phyloP scores from a whole-genome alignment of 64 coral and sea anemone genomes.

The Trachythela sp. region DNA sequence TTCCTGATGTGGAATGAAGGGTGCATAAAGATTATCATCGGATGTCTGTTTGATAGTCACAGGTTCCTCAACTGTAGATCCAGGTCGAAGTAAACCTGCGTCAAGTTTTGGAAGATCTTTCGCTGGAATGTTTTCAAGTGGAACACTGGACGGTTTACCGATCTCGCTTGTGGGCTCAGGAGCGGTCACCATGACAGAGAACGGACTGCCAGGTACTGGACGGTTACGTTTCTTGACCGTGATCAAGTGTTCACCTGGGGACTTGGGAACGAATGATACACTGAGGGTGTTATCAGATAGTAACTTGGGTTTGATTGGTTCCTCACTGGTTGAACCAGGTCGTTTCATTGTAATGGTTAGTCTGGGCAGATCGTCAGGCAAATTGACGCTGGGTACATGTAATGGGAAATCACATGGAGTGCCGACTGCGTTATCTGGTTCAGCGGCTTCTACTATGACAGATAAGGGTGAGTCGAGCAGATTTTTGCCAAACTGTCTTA shows the following conservation, averaged over 20 bases:
- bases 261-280: slow-evolving; percentile 70
- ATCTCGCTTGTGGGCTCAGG: slow-evolving; percentile 68
- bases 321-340: slow-evolving; percentile 64
- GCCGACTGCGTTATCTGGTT: slow-evolving; percentile 82
- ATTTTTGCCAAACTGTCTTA: slow-evolving; percentile 62
- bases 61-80: slow-evolving; percentile 73
- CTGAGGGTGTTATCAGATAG: slow-evolving; percentile 75
- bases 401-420: slow-evolving; percentile 76
- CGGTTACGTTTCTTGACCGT: slow-evolving; percentile 84
- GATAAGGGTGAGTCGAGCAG: slow-evolving; percentile 77
- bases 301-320: slow-evolving; percentile 68
- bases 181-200: slow-evolving; percentile 93
- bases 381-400: slow-evolving; percentile 58
- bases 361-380: slow-evolving; percentile 69
- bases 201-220: slow-evolving; percentile 94
- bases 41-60: slow-evolving; percentile 78
- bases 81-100: slow-evolving; percentile 78
- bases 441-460: slow-evolving; percentile 84
- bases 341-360: slow-evolving; percentile 78
- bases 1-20: slow-evolving; percentile 81
- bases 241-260: slow-evolving; percentile 73
- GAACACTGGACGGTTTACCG: background rate
- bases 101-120: slow-evolving; percentile 67
- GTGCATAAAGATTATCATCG: slow-evolving; percentile 85
- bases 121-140: slow-evolving; percentile 48